These are phyloP conservation scores for Autographa gamma DNA, from an alignment of 2,888 invertebrate genomes.

Conservation along the genomic window DNA sequence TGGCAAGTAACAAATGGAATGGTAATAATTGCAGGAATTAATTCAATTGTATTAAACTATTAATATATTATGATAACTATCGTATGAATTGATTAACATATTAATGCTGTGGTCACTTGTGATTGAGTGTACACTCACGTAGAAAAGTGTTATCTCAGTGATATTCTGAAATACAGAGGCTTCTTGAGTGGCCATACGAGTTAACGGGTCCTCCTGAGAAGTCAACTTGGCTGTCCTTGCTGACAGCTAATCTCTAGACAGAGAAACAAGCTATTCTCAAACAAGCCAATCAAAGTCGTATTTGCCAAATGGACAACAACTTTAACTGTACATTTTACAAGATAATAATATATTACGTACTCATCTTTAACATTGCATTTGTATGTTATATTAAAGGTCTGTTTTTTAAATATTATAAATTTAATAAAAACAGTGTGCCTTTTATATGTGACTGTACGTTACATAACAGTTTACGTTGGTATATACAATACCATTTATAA, in stretches of 20 bases:
- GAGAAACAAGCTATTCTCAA: no score
- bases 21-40: background rate
- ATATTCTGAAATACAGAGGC: background rate
- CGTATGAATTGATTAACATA: constrained; percentile 1
- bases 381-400: no score
- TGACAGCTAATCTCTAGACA: no score
- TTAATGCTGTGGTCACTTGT: background rate
- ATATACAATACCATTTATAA: background rate
- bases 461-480: constrained; percentile 1
- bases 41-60: constrained; percentile 1
- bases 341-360: no score
- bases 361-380: no score
- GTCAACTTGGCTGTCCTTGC: no score
- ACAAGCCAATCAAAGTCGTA: no score
- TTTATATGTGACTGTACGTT: background rate
- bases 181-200: background rate
- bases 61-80: background rate
- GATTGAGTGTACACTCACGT: background rate
- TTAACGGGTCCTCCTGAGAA: no score
- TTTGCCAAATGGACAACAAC: no score
- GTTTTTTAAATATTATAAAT: no score
- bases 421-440: background rate
- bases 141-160: background rate
- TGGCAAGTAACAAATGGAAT: background rate
- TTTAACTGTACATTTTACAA: no score